Base-by-base conservation (phyloP, 2,113 vertebrate genomes). In the Notothenia coriiceps region DNA sequence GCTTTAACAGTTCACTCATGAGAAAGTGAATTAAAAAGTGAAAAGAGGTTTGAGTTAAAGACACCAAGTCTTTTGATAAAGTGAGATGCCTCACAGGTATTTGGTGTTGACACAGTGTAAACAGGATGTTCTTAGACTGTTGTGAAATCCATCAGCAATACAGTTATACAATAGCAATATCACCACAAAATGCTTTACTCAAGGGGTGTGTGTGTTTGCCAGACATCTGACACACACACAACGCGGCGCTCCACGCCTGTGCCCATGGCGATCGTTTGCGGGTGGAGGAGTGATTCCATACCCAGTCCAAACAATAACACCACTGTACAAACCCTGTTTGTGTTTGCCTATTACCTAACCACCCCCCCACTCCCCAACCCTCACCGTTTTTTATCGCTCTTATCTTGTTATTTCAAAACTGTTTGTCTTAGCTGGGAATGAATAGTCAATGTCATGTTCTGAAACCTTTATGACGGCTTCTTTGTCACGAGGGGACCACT, bases 261-360 rank as follows among this genome's bases (percentile, higher is more conserved):
- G 94, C 93, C 91, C 86, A 75, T 80, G 89, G 92, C 92, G 82
- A 82, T 88, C 74, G 61, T 74, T 89, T 87, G 87, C 70, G 22
- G 84, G 86, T 83, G 72, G 88, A 92, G 91, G 90, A 93, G 86
- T 93, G 87, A 91, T 89, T 93, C 89, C 88, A 89, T 91, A 90
- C 80, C 77, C 90, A 94, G 89, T 90, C 91, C 94, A 95, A 95
- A 96, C 94, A 96, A 95, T 94, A 94, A 95, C 93, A 95, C 64
- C 84, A 93, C 92, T 94, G 92, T 94, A 94, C 93, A 94, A 94
- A 94, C 89, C 77, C n/a, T 93, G 93, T 95, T 95, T 94, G 90
- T 94, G 94, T 95, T 94, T 95, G 94, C 93, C 90, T 89, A 94
- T 94, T 95, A 95, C 94, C 94, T 93, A 93, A 94, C 88, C 82